A percentile compares a stretch with the other conserved stretches of the same genome.
Conservation (phyloP, 2,797 vertebrate genomes). For the Chrosomus eos region DNA sequence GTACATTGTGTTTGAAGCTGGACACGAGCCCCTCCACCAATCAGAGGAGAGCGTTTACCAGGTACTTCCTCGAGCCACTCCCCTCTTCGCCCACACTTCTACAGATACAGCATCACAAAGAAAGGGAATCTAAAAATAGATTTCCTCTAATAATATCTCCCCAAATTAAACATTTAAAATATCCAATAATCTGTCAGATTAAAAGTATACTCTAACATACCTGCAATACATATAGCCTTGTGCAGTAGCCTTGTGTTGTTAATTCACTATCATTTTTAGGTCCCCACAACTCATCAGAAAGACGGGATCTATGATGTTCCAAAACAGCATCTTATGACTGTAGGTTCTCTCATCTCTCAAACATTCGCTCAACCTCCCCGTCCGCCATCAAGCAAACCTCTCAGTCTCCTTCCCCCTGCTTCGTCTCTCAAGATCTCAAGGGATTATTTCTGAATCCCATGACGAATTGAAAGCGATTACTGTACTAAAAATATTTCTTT, state of each 20-base stretch:
- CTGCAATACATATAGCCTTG: neutral
- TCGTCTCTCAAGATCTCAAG: neutral
- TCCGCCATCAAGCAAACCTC: constrained; percentile 77
- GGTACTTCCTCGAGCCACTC: constrained; percentile 85
- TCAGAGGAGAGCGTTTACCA: constrained; percentile 99
- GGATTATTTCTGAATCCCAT: neutral
- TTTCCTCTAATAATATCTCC: neutral
- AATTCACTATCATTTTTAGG: constrained; percentile 74
- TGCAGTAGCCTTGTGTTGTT: constrained; percentile 25
- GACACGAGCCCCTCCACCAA: constrained; percentile 97
- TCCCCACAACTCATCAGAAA: constrained; percentile 99
- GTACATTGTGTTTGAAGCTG: constrained; percentile 99
- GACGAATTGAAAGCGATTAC: neutral
- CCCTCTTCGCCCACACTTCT: constrained; percentile 60
- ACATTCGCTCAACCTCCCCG: neutral
- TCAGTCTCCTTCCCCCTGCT: constrained; percentile 61
- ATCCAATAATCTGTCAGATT: neutral
- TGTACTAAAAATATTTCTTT: neutral
- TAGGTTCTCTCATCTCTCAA: constrained; percentile 83
- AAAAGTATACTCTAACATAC: neutral
- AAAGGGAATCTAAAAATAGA: neutral
- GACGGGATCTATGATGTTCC: constrained; percentile 99
- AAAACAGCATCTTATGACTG: constrained; percentile 99
- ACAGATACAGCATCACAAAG: constrained; percentile 48
- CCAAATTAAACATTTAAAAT: neutral